Evolutionary conservation across 2,888 invertebrate species (phyloP).

Genomic region (Pegoplata infirma): DNA sequence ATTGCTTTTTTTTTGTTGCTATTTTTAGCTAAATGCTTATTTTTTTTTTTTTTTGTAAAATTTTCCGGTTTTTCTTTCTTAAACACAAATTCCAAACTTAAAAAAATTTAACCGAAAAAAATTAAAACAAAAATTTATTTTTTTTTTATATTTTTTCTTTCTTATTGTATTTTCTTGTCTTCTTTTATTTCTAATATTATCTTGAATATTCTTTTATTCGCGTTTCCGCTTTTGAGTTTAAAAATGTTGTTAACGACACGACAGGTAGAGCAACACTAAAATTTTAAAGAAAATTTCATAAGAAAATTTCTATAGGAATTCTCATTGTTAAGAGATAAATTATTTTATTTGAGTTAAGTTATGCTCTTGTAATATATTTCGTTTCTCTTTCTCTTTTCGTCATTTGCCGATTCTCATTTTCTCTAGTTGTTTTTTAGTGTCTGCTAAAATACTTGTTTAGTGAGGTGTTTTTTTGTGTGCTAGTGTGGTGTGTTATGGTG

Average conservation of each 20-base stretch:
- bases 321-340: conserved; percentile 20
- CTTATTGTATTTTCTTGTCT: neutral
- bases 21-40: neutral
- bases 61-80: too few relatives aligned
- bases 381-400: conserved; percentile 3
- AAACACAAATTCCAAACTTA: neutral
- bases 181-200: conserved; percentile 10
- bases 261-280: conserved; percentile 72
- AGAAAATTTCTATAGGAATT: conserved; percentile 36
- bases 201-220: neutral
- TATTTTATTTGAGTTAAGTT: neutral
- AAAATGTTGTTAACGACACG: conserved; percentile 68
- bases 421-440: conserved; percentile 32
- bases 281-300: conserved; percentile 55
- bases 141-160: neutral
- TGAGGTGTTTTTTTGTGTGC: conserved; percentile 42
- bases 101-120: neutral
- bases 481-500: conserved; percentile 25
- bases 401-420: conserved; percentile 14
- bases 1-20: conserved; percentile 42
- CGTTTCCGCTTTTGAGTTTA: neutral
- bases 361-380: neutral
- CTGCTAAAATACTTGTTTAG: conserved; percentile 54
- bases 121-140: neutral
- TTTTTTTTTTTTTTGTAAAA: conserved; percentile 39